Conservation (phyloP, 2,888 invertebrate species). For the Coelinius sp. region DNA sequence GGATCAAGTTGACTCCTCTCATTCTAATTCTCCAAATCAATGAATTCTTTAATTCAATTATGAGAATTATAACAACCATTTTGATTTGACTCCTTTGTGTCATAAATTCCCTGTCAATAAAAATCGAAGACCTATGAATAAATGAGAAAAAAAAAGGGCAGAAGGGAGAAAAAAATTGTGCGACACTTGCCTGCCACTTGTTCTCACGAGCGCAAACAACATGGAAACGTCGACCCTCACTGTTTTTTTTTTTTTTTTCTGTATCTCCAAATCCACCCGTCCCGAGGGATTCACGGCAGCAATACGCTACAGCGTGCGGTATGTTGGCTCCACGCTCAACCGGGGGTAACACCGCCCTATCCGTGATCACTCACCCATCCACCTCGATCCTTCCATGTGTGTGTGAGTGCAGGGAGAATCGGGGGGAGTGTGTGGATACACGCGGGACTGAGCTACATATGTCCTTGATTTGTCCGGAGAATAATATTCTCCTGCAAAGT, state of each 20-base stretch:
- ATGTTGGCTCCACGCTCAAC: conserved; percentile 28
- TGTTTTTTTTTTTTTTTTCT: conserved; percentile 39
- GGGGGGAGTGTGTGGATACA: conserved; percentile 37
- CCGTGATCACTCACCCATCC: conserved; percentile 22
- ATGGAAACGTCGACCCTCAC: conserved; percentile 50
- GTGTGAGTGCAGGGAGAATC: conserved; percentile 24
- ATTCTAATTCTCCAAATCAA: neutral
- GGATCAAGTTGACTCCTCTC: no score
- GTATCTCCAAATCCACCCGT: conserved; percentile 29
- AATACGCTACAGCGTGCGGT: conserved; percentile 40
- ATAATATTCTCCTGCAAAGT: conserved; percentile 67
- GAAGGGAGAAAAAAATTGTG: conserved; percentile 49
- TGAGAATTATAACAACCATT: neutral
- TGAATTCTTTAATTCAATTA: neutral
- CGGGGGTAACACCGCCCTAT: conserved; percentile 36
- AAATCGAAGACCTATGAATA: neutral
- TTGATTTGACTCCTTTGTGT: neutral
- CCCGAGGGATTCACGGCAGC: conserved; percentile 55
- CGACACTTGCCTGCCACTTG: conserved; percentile 65
- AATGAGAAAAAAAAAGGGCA: neutral
- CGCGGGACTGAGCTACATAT: conserved; percentile 61
- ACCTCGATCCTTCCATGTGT: neutral
- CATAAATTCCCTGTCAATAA: neutral
- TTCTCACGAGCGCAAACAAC: conserved; percentile 60
- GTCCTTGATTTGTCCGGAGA: conserved; percentile 69